A percentile compares a stretch with the other conserved stretches of the same genome.
phyloP scores from a whole-genome alignment of 2,113 vertebrate genomes.

The Hemichromis elongatus region DNA sequence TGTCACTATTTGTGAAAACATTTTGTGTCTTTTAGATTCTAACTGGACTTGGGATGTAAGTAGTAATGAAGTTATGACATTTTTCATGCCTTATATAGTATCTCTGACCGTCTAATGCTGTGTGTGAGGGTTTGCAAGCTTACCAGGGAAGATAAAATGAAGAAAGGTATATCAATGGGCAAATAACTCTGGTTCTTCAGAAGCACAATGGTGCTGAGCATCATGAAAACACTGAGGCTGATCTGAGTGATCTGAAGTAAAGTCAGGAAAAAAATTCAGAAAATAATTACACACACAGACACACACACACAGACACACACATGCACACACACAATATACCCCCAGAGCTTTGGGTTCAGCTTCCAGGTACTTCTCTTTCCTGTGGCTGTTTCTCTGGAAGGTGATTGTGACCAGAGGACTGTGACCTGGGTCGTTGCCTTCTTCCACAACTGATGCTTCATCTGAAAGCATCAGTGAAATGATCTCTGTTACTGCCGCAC shows the following conservation, averaged over 20 bases:
- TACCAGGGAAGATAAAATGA: conserved; percentile 46
- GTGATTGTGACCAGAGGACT: conserved; percentile 52
- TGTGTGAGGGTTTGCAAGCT: conserved; percentile 3
- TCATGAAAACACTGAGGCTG: conserved; percentile 41
- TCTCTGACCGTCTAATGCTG: neutral
- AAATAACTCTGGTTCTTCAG: accelerated
- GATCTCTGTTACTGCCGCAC: neutral
- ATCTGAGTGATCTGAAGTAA: conserved; percentile 65
- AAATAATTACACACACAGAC: neutral
- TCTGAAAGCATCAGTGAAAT: conserved; percentile 1
- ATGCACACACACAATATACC: conserved; percentile 36
- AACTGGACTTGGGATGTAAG: neutral
- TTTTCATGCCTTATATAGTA: neutral
- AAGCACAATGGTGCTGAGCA: neutral
- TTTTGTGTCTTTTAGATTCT: neutral
- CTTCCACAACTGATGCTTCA: neutral
- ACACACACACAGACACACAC: neutral
- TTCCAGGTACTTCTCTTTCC: conserved; percentile 69
- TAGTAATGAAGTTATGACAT: neutral
- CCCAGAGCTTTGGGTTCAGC: conserved; percentile 72
- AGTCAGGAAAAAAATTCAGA: neutral
- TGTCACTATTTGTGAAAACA: neutral
- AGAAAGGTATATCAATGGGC: accelerated
- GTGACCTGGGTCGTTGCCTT: neutral
- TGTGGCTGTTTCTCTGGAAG: conserved; percentile 56